Evolutionary conservation across 2,888 invertebrate genomes (phyloP).

Genomic region (Agrenia bidenticulata): DNA sequence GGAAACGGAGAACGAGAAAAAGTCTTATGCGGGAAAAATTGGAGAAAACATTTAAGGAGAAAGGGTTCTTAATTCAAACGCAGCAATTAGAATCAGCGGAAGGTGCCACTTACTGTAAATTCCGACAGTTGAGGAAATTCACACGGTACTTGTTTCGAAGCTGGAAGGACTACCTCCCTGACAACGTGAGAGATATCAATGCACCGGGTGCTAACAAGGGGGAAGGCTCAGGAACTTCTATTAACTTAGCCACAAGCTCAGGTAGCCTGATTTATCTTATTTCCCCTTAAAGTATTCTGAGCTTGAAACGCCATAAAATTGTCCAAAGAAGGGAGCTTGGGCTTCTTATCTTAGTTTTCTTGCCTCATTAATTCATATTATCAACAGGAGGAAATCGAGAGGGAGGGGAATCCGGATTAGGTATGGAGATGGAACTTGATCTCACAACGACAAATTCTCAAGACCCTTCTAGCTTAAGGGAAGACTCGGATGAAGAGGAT

Average conservation of each 20-base stretch:
- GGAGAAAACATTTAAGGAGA: slow-evolving; percentile 89
- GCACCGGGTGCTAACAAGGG: slow-evolving; percentile 24
- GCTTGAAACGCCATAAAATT: slow-evolving; percentile 1
- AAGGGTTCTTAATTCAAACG: slow-evolving; percentile 88
- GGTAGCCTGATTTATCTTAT: slow-evolving; percentile 15
- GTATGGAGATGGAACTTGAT: slow-evolving; percentile 11
- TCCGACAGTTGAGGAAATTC: slow-evolving; percentile 84
- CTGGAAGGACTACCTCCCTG: slow-evolving; percentile 90
- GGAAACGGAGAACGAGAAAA: slow-evolving; percentile 75
- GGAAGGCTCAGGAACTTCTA: neutral
- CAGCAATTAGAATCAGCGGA: slow-evolving; percentile 90
- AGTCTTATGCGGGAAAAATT: slow-evolving; percentile 83
- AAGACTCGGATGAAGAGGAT: slow-evolving; percentile 19
- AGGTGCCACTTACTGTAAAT: slow-evolving; percentile 91
- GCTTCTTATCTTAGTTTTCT: slow-evolving; percentile 9
- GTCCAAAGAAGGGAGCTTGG: slow-evolving; percentile 2
- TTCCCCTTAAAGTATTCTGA: neutral
- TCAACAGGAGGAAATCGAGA: slow-evolving; percentile 7
- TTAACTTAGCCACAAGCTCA: slow-evolving; percentile 10
- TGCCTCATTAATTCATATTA: slow-evolving; percentile 13
- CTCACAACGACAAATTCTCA: slow-evolving; percentile 7
- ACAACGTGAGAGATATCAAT: slow-evolving; percentile 61
- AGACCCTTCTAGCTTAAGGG: neutral
- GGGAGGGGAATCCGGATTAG: slow-evolving; percentile 5
- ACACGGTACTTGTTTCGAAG: slow-evolving; percentile 86